Evolutionary conservation across 1,140 invertebrate species (phyloP), one percentile per base, ranked within the genome.

Genomic region (Stegodyphus mimosarum): DNA sequence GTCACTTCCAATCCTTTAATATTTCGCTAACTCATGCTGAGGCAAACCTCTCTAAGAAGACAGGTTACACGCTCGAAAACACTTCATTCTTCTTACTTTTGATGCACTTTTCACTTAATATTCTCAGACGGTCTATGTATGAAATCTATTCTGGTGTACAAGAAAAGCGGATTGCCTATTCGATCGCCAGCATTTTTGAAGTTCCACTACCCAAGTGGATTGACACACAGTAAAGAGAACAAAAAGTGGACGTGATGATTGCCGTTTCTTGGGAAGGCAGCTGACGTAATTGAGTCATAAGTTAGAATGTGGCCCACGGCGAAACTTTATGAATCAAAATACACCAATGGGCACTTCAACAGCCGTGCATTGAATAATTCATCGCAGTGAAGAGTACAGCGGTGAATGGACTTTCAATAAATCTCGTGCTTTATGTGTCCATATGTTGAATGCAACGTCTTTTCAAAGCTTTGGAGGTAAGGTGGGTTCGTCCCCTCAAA

Each of bases 321-420:
- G 7, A n/a, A 18, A 67, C 1, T 72, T 17, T 50, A 17, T 18
- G 48, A 83, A 83, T 83, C 64, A 74, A 83, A 74, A 53, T 60
- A 6, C 60, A 53, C 66, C 33, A 83, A 74, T 70, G 18, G 33
- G 79, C 69, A 73, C 60, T 83, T 83, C 71, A 83, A 83, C 73
- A 53, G 60, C 48, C 71, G 71, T 83, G 71, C 48, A 83, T 52
- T 83, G 71, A 83, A 73, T 83, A 51, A 83, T 83, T 83, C 79
- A 83, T 73, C 53, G 50, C 6, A 73, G n/a, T 48, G 18, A 53
- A 63, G 48, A 7, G 51, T 52, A 63, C 17, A 48, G 55, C 79
- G 79, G 79, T 83, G 71, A 83, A 83, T 74, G 79, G 70, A 74
- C 79, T 83, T 83, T 55, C 60, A 63, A 74, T 74, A 52, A 67